Percentiles rank a stretch among this genome's conserved stretches.
Evolutionary conservation across 2,797 vertebrate genomes (phyloP).

Genomic region (Tenualosa ilisha): DNA sequence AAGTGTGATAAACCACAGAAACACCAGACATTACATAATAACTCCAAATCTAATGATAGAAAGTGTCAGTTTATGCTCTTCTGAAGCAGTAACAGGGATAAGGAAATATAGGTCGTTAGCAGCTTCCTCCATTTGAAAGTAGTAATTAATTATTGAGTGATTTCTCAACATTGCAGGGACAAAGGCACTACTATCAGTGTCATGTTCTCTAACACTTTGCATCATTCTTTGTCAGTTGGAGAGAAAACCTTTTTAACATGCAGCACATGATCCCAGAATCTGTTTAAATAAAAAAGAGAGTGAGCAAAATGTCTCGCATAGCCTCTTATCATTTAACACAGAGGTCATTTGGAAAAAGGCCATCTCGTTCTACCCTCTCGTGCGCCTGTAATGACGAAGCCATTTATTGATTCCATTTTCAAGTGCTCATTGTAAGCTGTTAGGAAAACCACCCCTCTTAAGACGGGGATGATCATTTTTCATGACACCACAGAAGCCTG

Average conservation of each 20-base stretch:
- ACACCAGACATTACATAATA: neutral
- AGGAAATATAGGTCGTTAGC: conserved; percentile 1
- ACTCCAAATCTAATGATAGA: neutral
- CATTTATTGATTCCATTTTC: conserved; percentile 73
- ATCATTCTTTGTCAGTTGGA: neutral
- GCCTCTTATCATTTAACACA: neutral
- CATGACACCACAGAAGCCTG: conserved; percentile 52
- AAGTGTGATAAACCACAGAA: neutral
- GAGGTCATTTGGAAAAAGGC: conserved; percentile 55
- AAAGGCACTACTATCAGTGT: conserved; percentile 17
- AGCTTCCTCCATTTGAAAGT: neutral
- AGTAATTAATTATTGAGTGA: conserved; percentile 20
- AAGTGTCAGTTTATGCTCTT: neutral
- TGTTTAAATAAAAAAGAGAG: neutral
- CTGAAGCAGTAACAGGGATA: neutral
- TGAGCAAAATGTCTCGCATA: neutral
- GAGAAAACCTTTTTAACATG: conserved; percentile 4
- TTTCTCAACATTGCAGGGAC: neutral
- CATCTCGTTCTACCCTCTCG: conserved; percentile 45
- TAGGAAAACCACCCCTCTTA: conserved; percentile 66
- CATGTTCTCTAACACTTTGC: neutral
- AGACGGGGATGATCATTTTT: conserved; percentile 67
- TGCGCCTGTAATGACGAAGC: conserved; percentile 61
- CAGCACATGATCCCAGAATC: neutral
- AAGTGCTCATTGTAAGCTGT: conserved; percentile 51